These are phyloP conservation scores for Neoitamus cyanurus DNA, from an alignment of 2,888 invertebrate species.

Conservation along the genomic window DNA sequence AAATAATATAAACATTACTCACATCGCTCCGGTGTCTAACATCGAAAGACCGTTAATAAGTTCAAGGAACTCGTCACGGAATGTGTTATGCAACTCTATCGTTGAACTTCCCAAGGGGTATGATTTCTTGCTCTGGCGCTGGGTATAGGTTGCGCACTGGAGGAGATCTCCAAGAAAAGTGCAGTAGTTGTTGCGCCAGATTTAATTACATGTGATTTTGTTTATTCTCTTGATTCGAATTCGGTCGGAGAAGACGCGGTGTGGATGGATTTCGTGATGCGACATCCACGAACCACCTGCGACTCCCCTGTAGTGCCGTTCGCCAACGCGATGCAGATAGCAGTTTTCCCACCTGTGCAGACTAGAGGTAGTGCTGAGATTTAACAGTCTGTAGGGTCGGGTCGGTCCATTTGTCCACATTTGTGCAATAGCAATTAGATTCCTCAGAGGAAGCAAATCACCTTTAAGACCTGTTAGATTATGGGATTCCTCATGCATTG, in stretches of 20 bases:
- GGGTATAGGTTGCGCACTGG: constrained; percentile 2
- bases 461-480: too few relatives aligned
- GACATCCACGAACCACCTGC: background rate
- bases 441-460: too few relatives aligned
- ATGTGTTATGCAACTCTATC: constrained; percentile 33
- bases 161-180: background rate
- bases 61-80: constrained; percentile 41
- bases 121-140: background rate
- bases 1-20: constrained; percentile 46
- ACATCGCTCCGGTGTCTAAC: background rate
- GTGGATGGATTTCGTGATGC: background rate
- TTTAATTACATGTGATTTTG: constrained; percentile 39
- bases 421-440: too few relatives aligned
- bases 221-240: background rate
- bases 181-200: constrained; percentile 12
- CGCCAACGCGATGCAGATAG: background rate
- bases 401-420: too few relatives aligned
- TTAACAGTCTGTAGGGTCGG: too few relatives aligned
- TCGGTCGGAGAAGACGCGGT: background rate
- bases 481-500: too few relatives aligned
- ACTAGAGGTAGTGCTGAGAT: too few relatives aligned
- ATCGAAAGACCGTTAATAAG: constrained; percentile 35
- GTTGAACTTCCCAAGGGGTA: constrained; percentile 25
- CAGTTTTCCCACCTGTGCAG: background rate
- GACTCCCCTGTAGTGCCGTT: background rate